Evolutionary conservation across 2,888 invertebrate species (phyloP).

Genomic region (Ochropleura plecta): DNA sequence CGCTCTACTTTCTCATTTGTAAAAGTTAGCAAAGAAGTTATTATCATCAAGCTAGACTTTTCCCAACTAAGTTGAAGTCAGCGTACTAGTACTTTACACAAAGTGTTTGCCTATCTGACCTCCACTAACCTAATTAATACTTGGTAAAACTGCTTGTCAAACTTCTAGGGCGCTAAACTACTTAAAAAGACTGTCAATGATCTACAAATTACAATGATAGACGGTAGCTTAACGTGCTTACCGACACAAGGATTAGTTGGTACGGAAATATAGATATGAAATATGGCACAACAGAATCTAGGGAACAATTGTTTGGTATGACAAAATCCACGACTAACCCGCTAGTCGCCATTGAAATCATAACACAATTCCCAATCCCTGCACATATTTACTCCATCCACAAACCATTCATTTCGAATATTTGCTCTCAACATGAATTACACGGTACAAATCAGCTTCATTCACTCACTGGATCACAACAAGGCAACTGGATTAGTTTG

Average conservation of each 20-base stretch:
- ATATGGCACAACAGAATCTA: not conserved
- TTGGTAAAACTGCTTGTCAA: not conserved
- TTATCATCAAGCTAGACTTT: not conserved
- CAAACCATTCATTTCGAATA: slow-evolving; percentile 22
- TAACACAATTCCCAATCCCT: slow-evolving; percentile 4
- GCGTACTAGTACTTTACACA: too few species aligned
- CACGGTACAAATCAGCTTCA: slow-evolving; percentile 42
- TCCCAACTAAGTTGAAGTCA: not conserved
- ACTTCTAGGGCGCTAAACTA: not conserved
- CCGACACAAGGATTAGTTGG: not conserved
- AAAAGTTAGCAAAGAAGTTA: not conserved
- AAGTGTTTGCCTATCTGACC: too few species aligned
- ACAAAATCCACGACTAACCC: not conserved
- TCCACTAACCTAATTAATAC: too few species aligned
- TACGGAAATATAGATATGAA: not conserved
- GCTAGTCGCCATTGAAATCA: slow-evolving; percentile 6
- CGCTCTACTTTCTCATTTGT: not conserved
- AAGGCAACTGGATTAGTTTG: slow-evolving; percentile 69
- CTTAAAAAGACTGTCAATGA: not conserved
- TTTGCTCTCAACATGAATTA: slow-evolving; percentile 26
- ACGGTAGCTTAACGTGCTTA: not conserved
- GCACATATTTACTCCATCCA: slow-evolving; percentile 5
- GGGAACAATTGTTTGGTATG: not conserved
- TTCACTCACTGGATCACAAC: slow-evolving; percentile 43
- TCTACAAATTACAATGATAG: too few species aligned